A percentile compares a stretch with the other conserved stretches of the same genome.
These are phyloP conservation scores for Natator depressus DNA, from an alignment of 2,113 vertebrate species.

Conservation along the genomic window DNA sequence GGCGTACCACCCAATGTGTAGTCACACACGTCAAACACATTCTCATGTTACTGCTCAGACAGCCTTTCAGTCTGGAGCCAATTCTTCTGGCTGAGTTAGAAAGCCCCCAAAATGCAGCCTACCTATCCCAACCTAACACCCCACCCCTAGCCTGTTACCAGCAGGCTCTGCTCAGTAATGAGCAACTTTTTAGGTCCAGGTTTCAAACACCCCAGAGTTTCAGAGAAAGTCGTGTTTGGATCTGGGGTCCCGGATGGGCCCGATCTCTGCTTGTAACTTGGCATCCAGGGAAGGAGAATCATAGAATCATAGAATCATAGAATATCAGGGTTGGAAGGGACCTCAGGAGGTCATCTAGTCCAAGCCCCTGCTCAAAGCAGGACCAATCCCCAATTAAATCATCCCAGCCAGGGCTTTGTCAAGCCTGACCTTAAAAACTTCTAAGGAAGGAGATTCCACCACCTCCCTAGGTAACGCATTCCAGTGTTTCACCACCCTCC, in stretches of 20 bases:
- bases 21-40: not conserved
- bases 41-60: not conserved
- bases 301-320: no score
- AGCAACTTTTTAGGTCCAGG: not conserved
- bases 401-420: no score
- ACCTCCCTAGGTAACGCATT: no score
- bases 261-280: not conserved
- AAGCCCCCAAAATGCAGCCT: not conserved
- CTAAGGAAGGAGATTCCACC: no score
- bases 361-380: no score
- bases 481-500: no score
- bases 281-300: not conserved
- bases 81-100: not conserved
- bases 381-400: no score
- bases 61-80: not conserved
- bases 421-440: no score
- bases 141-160: not conserved
- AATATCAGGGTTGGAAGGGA: no score
- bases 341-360: no score
- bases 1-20: not conserved
- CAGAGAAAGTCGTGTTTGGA: not conserved
- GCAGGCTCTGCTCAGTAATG: not conserved
- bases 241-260: not conserved
- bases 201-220: not conserved
- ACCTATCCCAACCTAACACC: rapidly evolving